Percentiles rank a stretch among this genome's conserved stretches.
Evolutionary conservation across 2,113 vertebrate species (phyloP).

Genomic region (Channa maculata): DNA sequence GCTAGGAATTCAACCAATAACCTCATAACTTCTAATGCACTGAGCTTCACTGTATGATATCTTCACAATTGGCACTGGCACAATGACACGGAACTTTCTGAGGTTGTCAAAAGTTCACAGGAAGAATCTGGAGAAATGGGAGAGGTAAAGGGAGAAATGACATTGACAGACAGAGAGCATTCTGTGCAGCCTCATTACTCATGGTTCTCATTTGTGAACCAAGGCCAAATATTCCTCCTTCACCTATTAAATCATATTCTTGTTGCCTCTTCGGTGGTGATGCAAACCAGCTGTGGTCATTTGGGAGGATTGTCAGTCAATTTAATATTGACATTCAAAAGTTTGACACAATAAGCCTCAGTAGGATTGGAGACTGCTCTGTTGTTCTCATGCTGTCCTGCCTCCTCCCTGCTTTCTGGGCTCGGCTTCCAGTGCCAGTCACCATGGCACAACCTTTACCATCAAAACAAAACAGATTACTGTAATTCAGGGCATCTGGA

Average conservation of each 20-base stretch:
- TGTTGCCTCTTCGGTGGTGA: constrained; percentile 1
- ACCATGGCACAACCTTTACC: constrained; percentile 41
- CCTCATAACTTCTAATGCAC: no score
- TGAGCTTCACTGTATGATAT: no score
- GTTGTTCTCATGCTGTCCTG: not conserved
- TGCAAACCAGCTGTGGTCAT: constrained; percentile 44
- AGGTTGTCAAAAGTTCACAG: not conserved
- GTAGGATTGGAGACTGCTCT: not conserved
- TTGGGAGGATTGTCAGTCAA: not conserved
- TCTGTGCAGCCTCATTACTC: constrained; percentile 21
- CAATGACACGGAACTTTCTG: not conserved
- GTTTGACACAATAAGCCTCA: not conserved
- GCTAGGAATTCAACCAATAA: no score
- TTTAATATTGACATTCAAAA: constrained; percentile 13
- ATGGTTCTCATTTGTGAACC: not conserved
- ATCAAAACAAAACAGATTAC: constrained; percentile 53
- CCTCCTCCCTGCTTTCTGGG: not conserved
- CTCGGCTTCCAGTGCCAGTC: not conserved
- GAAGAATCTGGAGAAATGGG: not conserved
- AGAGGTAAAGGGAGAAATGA: not conserved
- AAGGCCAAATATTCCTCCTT: not conserved
- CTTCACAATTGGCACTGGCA: not conserved
- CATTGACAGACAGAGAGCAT: not conserved
- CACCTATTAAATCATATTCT: constrained; percentile 20
- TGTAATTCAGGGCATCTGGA: constrained; percentile 14